phyloP scores from a whole-genome alignment of 1,140 invertebrate species.

The Papilio machaon region DNA sequence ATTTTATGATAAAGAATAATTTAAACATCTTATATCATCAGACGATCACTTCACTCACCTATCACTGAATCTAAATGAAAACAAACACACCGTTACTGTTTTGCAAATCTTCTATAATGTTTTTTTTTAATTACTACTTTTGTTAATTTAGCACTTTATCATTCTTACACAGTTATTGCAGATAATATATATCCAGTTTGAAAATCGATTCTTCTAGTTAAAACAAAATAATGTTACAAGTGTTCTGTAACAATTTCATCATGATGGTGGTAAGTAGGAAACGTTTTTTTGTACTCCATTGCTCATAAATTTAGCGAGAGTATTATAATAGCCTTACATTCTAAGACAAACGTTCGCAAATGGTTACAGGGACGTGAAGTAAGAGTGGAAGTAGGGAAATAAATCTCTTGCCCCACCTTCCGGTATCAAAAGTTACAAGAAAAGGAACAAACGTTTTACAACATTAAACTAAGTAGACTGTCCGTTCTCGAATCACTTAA shows the following conservation, averaged over 20 bases:
- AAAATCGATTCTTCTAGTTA: background rate
- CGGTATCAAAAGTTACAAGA: slow-evolving; percentile 24
- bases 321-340: slow-evolving; percentile 23
- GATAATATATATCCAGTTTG: background rate
- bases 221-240: background rate
- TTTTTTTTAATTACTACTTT: too few species aligned
- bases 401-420: slow-evolving; percentile 16
- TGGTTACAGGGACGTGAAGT: slow-evolving; percentile 25
- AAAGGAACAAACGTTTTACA: slow-evolving; percentile 24
- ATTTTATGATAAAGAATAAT: background rate
- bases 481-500: slow-evolving; percentile 4
- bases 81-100: too few species aligned
- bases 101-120: too few species aligned
- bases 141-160: too few species aligned
- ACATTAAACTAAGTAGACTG: slow-evolving; percentile 21
- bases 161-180: too few species aligned
- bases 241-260: background rate
- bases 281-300: background rate
- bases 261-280: background rate
- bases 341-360: slow-evolving; percentile 20
- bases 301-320: slow-evolving; percentile 3
- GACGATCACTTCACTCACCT: too few species aligned
- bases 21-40: background rate
- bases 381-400: slow-evolving; percentile 26
- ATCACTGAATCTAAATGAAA: too few species aligned